phyloP scores from a whole-genome alignment of 2,888 invertebrate genomes.

The Bombylius discolor region DNA sequence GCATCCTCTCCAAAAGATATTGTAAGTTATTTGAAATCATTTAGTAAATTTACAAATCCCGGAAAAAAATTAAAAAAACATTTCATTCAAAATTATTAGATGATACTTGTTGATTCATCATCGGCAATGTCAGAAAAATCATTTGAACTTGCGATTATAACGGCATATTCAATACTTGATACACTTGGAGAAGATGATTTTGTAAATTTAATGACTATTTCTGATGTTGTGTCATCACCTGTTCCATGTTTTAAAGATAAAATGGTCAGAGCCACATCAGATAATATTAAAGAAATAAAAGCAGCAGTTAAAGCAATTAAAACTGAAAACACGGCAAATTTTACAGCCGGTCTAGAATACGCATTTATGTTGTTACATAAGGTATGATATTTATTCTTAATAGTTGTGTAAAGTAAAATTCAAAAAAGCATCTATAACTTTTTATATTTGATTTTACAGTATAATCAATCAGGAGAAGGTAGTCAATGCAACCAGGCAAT shows the following conservation, averaged over 20 bases:
- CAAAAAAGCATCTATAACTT: background rate
- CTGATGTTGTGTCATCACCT: slow-evolving; percentile 68
- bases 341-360: slow-evolving; percentile 79
- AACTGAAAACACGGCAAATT: slow-evolving; percentile 73
- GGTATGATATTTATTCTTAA: slow-evolving; percentile 38
- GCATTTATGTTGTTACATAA: slow-evolving; percentile 85
- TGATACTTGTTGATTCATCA: slow-evolving; percentile 80
- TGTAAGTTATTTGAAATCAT: slow-evolving; percentile 36
- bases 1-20: slow-evolving; percentile 96
- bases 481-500: slow-evolving; percentile 97
- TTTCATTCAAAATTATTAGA: slow-evolving; percentile 17
- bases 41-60: background rate
- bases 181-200: slow-evolving; percentile 95
- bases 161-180: slow-evolving; percentile 79
- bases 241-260: slow-evolving; percentile 84
- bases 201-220: slow-evolving; percentile 87
- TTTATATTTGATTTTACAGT: slow-evolving; percentile 37
- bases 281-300: slow-evolving; percentile 69
- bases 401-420: background rate
- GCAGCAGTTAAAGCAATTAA: slow-evolving; percentile 60
- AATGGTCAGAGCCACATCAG: slow-evolving; percentile 73
- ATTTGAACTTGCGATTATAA: slow-evolving; percentile 74
- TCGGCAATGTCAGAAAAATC: slow-evolving; percentile 77
- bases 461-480: slow-evolving; percentile 71
- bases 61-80: background rate